Evolutionary conservation across 1,140 invertebrate species (phyloP).

Genomic region (Copidosoma floridanum): DNA sequence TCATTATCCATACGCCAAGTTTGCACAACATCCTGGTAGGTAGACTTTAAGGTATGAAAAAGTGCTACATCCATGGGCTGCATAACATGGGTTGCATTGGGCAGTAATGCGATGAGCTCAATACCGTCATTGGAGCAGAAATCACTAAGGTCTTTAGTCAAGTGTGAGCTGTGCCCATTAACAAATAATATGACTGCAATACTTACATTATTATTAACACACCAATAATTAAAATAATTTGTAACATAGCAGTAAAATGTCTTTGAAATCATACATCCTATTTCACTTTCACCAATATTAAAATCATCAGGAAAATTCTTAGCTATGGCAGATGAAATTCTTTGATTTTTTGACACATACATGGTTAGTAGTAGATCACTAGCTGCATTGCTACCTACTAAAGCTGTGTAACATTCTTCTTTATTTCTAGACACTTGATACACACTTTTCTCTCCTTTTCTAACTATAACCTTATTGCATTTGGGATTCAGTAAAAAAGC

Average conservation of each 20-base stretch:
- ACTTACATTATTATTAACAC: background rate
- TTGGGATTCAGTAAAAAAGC: background rate
- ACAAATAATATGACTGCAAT: background rate
- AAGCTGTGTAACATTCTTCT: background rate
- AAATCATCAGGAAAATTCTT: background rate
- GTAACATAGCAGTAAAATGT: background rate
- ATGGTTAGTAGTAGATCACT: background rate
- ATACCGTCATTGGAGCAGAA: background rate
- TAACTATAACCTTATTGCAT: background rate
- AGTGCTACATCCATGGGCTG: background rate
- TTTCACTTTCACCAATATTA: background rate
- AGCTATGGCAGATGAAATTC: background rate
- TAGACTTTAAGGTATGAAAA: background rate
- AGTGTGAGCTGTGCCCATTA: background rate
- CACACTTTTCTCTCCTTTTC: background rate
- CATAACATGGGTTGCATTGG: too few species aligned
- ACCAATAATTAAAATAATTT: background rate
- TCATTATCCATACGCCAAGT: background rate
- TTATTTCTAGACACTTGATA: too few species aligned
- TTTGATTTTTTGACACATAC: background rate
- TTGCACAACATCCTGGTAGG: background rate
- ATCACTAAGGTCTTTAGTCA: background rate
- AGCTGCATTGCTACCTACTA: background rate
- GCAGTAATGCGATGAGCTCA: background rate
- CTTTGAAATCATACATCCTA: background rate